Evolutionary conservation across 2,797 vertebrate genomes (phyloP), one percentile per base, ranked within the genome.

Genomic region (Coluber constrictor): DNA sequence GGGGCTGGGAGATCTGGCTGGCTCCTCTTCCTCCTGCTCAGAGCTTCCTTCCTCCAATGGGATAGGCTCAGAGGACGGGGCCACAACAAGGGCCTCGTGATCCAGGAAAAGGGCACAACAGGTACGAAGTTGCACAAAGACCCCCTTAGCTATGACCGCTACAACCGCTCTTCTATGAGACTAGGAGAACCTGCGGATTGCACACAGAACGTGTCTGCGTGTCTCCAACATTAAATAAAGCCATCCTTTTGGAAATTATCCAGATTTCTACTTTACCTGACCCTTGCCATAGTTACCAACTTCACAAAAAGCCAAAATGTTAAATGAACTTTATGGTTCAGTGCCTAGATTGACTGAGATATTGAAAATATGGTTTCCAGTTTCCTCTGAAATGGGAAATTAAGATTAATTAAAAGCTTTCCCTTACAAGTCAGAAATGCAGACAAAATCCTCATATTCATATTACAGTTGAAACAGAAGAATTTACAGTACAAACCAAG

Each of bases 341-440:
- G 32, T 79, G 20, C 16, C 88, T 37, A 8, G 8, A 13, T 90
- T 18, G 18, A 70, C 29, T 55, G 20, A 90, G 37, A 32, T 2
- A 57, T 32, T 25, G 27, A 89, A 89, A 89, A 59, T 43, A 88
- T 59, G 66, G 10, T 90, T 90, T 70, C 51, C 6, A 5, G 29
- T 55, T 90, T 74, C 20, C 29, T 87, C 5, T 56, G 23, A 79
- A 90, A 83, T 37, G n/a, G 23, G 32, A 57, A 90, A 57, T 54
- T 90, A 70, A 70, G 47, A n/a, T 90, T 55, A 54, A 90, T 90
- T 90, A 90, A 54, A 90, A 54, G 51, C 89, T 74, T 89, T 18
- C 54, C 56, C 15, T 20, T 56, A 56, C 6, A 9, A 9, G 25
- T 15, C 79, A 29, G 18, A 12, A 43, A 56, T 2, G 4, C 27